These are phyloP conservation scores for Myopa tessellatipennis DNA, from an alignment of 2,888 invertebrate genomes.

Conservation along the genomic window DNA sequence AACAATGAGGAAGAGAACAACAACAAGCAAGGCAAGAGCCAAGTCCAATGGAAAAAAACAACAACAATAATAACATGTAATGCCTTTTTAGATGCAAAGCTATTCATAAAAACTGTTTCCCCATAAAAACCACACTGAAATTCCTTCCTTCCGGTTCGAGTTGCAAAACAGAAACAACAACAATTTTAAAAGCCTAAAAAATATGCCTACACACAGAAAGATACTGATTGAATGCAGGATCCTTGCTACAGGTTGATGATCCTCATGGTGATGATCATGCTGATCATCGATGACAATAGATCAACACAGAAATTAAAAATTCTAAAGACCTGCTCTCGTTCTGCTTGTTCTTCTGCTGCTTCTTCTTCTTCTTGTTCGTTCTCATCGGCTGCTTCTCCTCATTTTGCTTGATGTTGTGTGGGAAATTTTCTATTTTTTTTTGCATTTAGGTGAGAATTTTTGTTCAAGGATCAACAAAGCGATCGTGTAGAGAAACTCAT, in stretches of 20 bases:
- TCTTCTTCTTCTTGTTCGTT: background rate
- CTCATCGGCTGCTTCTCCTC: background rate
- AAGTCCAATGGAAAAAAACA: background rate
- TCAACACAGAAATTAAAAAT: constrained; percentile 30
- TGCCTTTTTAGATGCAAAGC: background rate
- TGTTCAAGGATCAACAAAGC: background rate
- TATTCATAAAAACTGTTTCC: constrained; percentile 25
- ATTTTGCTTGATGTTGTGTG: constrained; percentile 17
- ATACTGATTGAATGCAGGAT: background rate
- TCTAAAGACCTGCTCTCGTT: constrained; percentile 17
- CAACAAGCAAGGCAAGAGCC: background rate
- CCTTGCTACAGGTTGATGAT: constrained; percentile 33
- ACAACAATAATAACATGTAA: background rate
- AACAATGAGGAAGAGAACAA: background rate
- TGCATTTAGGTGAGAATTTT: constrained; percentile 33
- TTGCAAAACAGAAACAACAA: constrained; percentile 26
- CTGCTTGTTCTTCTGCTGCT: background rate
- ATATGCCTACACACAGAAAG: background rate
- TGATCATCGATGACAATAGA: constrained; percentile 27
- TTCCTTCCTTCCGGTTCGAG: constrained; percentile 43
- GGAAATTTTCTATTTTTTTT: constrained; percentile 17
- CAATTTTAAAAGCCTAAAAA: background rate
- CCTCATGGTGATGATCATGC: constrained; percentile 2
- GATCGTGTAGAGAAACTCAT: constrained; percentile 22
- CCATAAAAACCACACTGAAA: constrained; percentile 42